These are phyloP conservation scores for Archegozetes longisetosus DNA, from an alignment of 1,140 invertebrate genomes.

Conservation along the genomic window DNA sequence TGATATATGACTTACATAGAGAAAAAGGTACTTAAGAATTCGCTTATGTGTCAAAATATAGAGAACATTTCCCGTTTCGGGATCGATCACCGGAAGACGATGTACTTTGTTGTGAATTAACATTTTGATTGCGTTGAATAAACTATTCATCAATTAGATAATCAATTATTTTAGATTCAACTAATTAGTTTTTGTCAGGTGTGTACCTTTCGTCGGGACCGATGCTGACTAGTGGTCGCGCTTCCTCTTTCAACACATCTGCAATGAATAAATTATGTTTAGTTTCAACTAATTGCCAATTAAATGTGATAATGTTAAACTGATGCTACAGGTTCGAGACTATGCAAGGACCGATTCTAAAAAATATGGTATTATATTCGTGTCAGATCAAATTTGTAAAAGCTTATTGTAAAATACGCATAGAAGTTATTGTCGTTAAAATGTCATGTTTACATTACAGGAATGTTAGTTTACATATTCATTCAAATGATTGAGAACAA, in stretches of 20 bases:
- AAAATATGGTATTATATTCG: too few relatives aligned
- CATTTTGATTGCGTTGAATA: slow-evolving; percentile 82
- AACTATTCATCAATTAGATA: slow-evolving; percentile 24
- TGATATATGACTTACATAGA: slow-evolving; percentile 68
- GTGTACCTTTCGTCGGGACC: slow-evolving; percentile 52
- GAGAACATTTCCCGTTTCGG: slow-evolving; percentile 83
- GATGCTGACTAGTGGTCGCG: slow-evolving; percentile 66
- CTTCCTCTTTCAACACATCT: slow-evolving; percentile 64
- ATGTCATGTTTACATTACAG: too few relatives aligned
- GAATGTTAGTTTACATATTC: too few relatives aligned
- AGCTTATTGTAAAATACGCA: too few relatives aligned
- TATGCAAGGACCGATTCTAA: too few relatives aligned
- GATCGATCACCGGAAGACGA: slow-evolving; percentile 89
- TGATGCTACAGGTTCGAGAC: too few relatives aligned
- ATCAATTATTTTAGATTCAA: not conserved
- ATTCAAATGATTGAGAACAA: too few relatives aligned
- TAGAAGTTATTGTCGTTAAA: too few relatives aligned
- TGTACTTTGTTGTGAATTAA: slow-evolving; percentile 89
- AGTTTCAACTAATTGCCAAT: too few relatives aligned
- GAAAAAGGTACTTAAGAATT: slow-evolving; percentile 91
- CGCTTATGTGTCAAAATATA: slow-evolving; percentile 98
- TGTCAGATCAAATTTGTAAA: too few relatives aligned
- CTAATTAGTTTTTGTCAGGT: not conserved
- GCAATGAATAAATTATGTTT: too few relatives aligned
- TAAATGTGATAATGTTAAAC: too few relatives aligned